Base-by-base conservation (phyloP, 2,113 vertebrate species). In the Balaeniceps rex region DNA sequence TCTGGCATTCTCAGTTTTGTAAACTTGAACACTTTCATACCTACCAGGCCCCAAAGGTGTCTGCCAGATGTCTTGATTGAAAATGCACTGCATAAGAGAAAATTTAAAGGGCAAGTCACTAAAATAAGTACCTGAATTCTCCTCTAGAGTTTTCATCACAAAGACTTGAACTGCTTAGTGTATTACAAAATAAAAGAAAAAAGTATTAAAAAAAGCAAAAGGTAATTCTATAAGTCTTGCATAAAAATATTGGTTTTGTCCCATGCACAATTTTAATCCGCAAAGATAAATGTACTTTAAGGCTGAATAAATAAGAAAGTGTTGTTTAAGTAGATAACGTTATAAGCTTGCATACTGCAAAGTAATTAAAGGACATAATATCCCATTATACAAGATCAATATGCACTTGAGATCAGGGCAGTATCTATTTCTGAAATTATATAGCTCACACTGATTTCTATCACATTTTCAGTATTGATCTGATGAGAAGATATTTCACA, bases 401-500 rank as follows among this genome's bases (percentile, higher is more conserved):
- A 92, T 49, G 26, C 47, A 57, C 66, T 88, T 93, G 63, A 93
- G 69, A 94, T 42, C 70, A 74, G 46, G 61, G 75, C 38, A 91
- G 60, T n/a, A 92, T 96, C 46, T 90, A n/a, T 94, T 88, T 91
- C 84, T 95, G 88, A 92, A 91, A 95, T 94, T 3, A 91, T 83
- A 85, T 19, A 81, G 60, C 31, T 84, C 78, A 91, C 60, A 36
- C 71, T 80, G 74, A 96, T 91, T 97, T 97, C 74, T 90, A 85
- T 96, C 94, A 95, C 63, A 92, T 94, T 97, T 96, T 95, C 78
- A n/a, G 31, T 96, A 97, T 97, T 72, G 94, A 97, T 98, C 70
- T 47, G 57, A 89, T 68, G 42, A 80, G 78, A 95, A 80, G n/a
- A 84, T 95, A 70, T 68, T 86, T 95, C 89, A 85, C 60, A 87